phyloP scores from a whole-genome alignment of 1,140 invertebrate species.

The Callitettix versicolor region DNA sequence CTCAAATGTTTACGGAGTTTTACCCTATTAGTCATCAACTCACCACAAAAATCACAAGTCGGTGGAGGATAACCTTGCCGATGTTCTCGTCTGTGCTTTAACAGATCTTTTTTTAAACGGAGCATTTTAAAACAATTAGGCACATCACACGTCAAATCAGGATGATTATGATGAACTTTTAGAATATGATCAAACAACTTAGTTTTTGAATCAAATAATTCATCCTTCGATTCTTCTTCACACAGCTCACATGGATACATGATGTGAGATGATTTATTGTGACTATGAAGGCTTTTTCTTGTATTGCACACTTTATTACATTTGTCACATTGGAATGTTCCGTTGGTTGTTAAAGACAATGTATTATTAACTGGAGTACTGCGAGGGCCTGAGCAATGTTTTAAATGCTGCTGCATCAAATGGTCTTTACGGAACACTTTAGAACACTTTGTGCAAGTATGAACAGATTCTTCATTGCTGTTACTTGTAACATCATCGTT shows the following conservation, averaged over 20 bases:
- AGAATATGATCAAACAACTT: constrained; percentile 48
- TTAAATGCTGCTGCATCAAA: constrained; percentile 27
- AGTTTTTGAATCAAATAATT: constrained; percentile 38
- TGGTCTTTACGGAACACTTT: constrained; percentile 27
- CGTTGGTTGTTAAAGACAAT: constrained; percentile 17
- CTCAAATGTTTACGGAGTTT: constrained; percentile 49
- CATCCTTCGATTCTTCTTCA: constrained; percentile 30
- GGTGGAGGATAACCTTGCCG: constrained; percentile 35
- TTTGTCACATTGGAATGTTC: constrained; percentile 23
- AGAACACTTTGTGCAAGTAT: constrained; percentile 26
- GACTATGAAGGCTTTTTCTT: constrained; percentile 24
- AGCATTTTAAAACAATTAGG: constrained; percentile 42
- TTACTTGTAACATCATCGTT: constrained; percentile 9
- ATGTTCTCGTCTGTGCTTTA: constrained; percentile 42
- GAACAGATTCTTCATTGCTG: constrained; percentile 4
- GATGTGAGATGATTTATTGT: constrained; percentile 25
- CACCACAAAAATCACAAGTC: constrained; percentile 46
- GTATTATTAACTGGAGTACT: background rate
- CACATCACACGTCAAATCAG: constrained; percentile 38
- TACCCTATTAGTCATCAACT: constrained; percentile 44
- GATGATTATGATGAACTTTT: constrained; percentile 42
- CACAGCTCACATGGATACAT: constrained; percentile 35
- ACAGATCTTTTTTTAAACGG: constrained; percentile 41
- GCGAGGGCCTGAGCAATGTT: constrained; percentile 27
- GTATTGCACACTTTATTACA: constrained; percentile 26